Percentiles rank a stretch among this genome's conserved stretches.
phyloP scores from a whole-genome alignment of 2,797 vertebrate genomes.

The Dipus sagitta region DNA sequence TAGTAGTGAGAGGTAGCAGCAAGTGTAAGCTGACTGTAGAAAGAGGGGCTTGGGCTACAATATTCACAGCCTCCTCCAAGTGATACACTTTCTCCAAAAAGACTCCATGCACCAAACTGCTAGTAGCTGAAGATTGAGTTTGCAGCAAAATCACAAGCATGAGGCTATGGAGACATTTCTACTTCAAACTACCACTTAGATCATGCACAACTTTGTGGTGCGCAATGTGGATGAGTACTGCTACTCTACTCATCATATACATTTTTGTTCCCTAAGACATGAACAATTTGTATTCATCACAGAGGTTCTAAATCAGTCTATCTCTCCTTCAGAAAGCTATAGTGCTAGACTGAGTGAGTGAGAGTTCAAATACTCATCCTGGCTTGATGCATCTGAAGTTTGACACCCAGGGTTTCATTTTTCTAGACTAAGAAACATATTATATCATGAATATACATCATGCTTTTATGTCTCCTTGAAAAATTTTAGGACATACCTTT shows the following conservation, averaged over 20 bases:
- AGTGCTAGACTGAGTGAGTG: rapidly evolving
- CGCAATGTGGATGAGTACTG: not conserved
- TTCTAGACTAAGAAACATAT: not conserved
- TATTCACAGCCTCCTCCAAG: no score
- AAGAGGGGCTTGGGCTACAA: no score
- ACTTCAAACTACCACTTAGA: no score
- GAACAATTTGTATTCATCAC: no score
- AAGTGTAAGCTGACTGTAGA: no score
- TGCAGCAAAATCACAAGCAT: no score
- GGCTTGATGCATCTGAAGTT: not conserved
- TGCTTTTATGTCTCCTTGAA: not conserved
- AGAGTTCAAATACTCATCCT: rapidly evolving
- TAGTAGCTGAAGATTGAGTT: no score
- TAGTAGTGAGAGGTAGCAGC: no score
- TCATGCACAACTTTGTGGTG: rapidly evolving
- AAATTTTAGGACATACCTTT: not conserved
- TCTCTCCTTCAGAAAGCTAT: not conserved
- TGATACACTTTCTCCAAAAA: no score
- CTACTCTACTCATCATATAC: rapidly evolving
- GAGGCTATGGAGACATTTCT: no score
- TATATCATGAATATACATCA: not conserved
- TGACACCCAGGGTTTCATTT: not conserved
- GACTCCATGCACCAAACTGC: no score
- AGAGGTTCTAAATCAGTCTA: no score
- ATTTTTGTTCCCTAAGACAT: rapidly evolving